Evolutionary conservation across 2,888 invertebrate genomes (phyloP), one percentile per base, ranked within the genome.

Genomic region (Galerucella pusilla): DNA sequence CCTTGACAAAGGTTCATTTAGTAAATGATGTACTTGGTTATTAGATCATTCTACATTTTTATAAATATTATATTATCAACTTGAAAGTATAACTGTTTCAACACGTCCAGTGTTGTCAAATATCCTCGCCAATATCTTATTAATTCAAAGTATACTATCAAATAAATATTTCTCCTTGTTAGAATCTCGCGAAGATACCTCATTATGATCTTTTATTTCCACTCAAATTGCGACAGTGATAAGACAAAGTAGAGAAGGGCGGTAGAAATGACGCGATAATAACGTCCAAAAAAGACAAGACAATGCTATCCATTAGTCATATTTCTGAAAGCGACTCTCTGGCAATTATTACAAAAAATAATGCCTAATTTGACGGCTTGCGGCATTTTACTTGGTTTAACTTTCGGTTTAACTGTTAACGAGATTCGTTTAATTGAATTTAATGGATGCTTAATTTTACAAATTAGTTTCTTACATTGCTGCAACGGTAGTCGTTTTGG

Each of bases 271-370:
- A 72, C 49, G 66, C 54, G 72, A 72, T 72, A 67, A 72, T 72
- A 72, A 65, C 66, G 72, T 72, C 60, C 60, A 60, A 72, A 64
- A 52, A 66, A 72, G 67, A 66, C 72, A 67, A 72, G 72, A 72
- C 72, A 72, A 66, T 67, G 72, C 72, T 20, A 66, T 72, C 66
- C 72, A 72, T 72, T 72, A 72, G 66, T 72, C 72, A 72, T 72
- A 67, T 72, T 72, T 57, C 60, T 65, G 60, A 72, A 66, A 72
- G 66, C 66, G 72, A 66, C 57, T 72, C 66, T 66, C 59, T 52
- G 72, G 72, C 72, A 72, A 72, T 72, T 72, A 72, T 72, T 72
- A 72, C 66, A 67, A 72, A 72, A 72, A 72, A 72, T 72, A 72
- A 72, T 60, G 72, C 60, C 72, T 72, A 72, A 66, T 72, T 72